Conservation (phyloP, 1,140 invertebrate genomes). For the Drosophila tropicalis region DNA sequence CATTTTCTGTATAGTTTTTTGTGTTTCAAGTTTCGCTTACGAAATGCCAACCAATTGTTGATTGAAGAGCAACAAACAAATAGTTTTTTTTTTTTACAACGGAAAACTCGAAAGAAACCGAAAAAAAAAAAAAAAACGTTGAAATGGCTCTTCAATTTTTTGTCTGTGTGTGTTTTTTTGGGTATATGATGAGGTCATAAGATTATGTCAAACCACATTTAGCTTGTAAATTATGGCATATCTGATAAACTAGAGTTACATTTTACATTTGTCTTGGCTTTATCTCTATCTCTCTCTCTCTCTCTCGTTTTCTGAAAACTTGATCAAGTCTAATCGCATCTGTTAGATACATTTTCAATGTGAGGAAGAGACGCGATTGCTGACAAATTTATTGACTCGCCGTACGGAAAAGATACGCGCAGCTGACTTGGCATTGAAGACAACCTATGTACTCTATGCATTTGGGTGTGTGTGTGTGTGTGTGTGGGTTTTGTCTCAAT, state of each 20-base stretch:
- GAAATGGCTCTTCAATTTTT: slow-evolving; percentile 56
- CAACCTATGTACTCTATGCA: slow-evolving; percentile 32
- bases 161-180: neutral
- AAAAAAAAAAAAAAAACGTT: neutral
- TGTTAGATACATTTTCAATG: slow-evolving; percentile 64
- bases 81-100: slow-evolving; percentile 38
- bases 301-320: neutral
- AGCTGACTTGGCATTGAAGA: slow-evolving; percentile 75
- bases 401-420: slow-evolving; percentile 76
- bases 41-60: slow-evolving; percentile 66
- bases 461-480: slow-evolving; percentile 31
- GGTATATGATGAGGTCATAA: slow-evolving; percentile 65
- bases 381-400: slow-evolving; percentile 75
- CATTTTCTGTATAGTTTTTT: slow-evolving; percentile 24
- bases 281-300: no score
- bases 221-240: slow-evolving; percentile 35
- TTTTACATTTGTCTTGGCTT: slow-evolving; percentile 33
- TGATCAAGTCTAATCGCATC: slow-evolving; percentile 46
- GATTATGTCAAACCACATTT: slow-evolving; percentile 26
- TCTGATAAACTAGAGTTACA: slow-evolving; percentile 21
- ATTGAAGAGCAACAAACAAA: slow-evolving; percentile 42
- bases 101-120: neutral
- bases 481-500: slow-evolving; percentile 25
- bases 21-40: slow-evolving; percentile 49
- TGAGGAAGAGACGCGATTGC: slow-evolving; percentile 36